Percentiles rank a stretch among this genome's conserved stretches.
These are phyloP conservation scores for Orthosia gracilis DNA, from an alignment of 2,888 invertebrate species.

Conservation along the genomic window DNA sequence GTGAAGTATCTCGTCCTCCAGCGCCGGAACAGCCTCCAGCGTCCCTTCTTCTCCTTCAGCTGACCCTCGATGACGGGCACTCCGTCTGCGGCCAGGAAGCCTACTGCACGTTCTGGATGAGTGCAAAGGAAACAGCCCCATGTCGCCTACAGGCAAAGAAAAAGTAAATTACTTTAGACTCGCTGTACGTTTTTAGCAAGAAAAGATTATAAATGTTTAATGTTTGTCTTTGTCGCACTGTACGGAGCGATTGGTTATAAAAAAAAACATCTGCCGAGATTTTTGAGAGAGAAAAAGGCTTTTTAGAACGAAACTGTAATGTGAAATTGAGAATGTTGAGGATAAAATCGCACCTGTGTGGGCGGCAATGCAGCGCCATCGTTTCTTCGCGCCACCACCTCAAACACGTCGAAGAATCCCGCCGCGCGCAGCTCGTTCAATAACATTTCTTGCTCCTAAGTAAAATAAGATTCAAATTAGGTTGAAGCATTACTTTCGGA, in stretches of 20 bases:
- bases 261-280: no score
- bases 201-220: background rate
- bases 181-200: background rate
- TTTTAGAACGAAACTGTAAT: no score
- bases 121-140: constrained; percentile 99
- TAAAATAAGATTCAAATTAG: background rate
- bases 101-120: constrained; percentile 97
- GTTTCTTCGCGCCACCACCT: constrained; percentile 92
- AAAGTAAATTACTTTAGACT: background rate
- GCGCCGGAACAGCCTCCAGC: constrained; percentile 97
- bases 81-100: constrained; percentile 95
- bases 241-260: no score
- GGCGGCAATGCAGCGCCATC: constrained; percentile 70
- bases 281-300: no score
- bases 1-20: constrained; percentile 99
- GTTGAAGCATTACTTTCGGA: background rate
- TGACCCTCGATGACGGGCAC: constrained; percentile 95
- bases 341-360: constrained; percentile 61
- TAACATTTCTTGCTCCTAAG: constrained; percentile 96
- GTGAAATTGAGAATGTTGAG: no score
- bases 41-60: constrained; percentile 83
- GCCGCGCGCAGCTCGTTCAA: constrained; percentile 96
- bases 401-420: constrained; percentile 98
- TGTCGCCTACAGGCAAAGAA: constrained; percentile 69
- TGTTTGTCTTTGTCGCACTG: no score